These are phyloP conservation scores for Irena cyanogastra DNA, from an alignment of 2,113 vertebrate species.

Conservation along the genomic window DNA sequence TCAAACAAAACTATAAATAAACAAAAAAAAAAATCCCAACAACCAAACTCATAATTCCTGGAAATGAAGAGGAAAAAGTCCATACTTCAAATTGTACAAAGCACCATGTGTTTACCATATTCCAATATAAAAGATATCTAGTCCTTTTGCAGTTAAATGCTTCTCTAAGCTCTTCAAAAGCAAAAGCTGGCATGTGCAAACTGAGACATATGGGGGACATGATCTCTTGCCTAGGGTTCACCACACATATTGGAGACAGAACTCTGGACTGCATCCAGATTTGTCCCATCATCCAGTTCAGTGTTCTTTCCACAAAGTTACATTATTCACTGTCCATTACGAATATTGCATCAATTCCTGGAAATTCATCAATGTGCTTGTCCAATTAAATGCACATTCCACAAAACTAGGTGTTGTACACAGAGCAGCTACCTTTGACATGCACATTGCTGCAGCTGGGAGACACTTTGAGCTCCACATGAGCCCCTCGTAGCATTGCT, in stretches of 20 bases:
- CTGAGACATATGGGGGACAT: not conserved
- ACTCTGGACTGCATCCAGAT: not conserved
- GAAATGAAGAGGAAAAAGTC: not conserved
- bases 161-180: not conserved
- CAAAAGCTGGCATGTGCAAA: not conserved
- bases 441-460: not conserved
- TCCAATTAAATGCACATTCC: not conserved
- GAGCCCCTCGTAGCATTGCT: not conserved
- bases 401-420: not conserved
- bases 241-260: not conserved
- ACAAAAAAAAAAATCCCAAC: fast-evolving
- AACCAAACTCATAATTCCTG: not conserved
- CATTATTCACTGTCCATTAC: no score
- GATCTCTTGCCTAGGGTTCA: not conserved
- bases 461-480: not conserved
- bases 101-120: not conserved
- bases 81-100: not conserved
- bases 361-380: not conserved
- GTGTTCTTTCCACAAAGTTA: not conserved
- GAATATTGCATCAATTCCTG: not conserved
- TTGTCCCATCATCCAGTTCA: not conserved
- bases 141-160: not conserved
- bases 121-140: not conserved
- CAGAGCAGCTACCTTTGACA: not conserved
- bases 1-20: not conserved